These are phyloP conservation scores for Mustela lutreola DNA, from an alignment of 2,113 vertebrate species.

Conservation along the genomic window DNA sequence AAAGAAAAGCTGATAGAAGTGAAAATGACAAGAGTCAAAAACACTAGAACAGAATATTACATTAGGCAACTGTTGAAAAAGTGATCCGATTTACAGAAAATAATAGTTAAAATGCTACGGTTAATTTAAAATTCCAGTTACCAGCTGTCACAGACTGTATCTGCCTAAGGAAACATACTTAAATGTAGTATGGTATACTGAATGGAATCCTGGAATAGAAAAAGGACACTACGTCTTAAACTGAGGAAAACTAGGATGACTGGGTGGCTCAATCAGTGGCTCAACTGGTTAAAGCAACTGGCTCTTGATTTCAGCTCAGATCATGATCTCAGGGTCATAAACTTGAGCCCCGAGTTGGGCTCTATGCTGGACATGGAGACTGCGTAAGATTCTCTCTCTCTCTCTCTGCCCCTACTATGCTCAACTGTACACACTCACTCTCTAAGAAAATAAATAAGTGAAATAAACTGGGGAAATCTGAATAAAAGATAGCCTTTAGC, in stretches of 20 bases:
- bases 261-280: not conserved
- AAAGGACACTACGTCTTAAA: not conserved
- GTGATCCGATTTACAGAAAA: conserved; percentile 9
- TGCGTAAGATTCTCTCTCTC: not conserved
- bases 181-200: not conserved
- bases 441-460: not conserved
- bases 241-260: not conserved
- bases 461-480: not conserved
- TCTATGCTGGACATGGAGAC: not conserved
- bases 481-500: not conserved
- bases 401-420: not conserved
- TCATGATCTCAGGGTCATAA: not conserved
- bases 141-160: not conserved
- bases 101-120: not conserved
- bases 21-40: not conserved
- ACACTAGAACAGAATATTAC: not conserved
- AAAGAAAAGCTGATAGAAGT: not conserved
- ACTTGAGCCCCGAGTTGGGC: not conserved
- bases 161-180: not conserved
- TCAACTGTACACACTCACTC: not conserved
- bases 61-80: not conserved
- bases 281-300: not conserved
- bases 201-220: not conserved
- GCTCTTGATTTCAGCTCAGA: not conserved
- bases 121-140: conserved; percentile 55